These are phyloP conservation scores for Leuciscus idus DNA, from an alignment of 2,113 vertebrate genomes.

Conservation along the genomic window DNA sequence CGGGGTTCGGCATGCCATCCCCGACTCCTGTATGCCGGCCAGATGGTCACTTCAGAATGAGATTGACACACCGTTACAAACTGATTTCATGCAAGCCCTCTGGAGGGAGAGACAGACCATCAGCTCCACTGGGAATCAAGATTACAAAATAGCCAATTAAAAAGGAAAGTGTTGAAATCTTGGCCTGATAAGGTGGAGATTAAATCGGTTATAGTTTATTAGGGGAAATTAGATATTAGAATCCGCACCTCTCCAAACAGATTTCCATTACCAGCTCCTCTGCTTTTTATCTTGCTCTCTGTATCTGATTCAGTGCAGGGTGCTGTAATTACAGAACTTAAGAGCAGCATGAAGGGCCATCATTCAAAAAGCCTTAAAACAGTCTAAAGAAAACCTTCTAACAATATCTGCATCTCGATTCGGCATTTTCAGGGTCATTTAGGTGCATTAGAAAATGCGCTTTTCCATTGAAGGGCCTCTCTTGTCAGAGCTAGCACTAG, in stretches of 20 bases:
- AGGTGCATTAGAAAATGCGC: background rate
- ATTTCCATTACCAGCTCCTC: conserved; percentile 78
- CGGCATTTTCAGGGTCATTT: background rate
- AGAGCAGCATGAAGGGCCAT: conserved; percentile 74
- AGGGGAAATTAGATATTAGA: conserved; percentile 84
- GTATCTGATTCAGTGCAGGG: conserved; percentile 74
- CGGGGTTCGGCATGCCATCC: conserved; percentile 83
- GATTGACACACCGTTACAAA: conserved; percentile 98
- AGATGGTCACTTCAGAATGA: conserved; percentile 97
- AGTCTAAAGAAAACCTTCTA: background rate
- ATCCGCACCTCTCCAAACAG: conserved; percentile 80
- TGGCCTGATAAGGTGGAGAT: conserved; percentile 86
- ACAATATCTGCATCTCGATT: background rate
- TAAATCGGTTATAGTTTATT: conserved; percentile 87
- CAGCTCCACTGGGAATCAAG: conserved; percentile 96
- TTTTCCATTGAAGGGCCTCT: background rate
- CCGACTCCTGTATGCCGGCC: conserved; percentile 88
- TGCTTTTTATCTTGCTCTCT: conserved; percentile 74
- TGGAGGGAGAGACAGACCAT: conserved; percentile 89
- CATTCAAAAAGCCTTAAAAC: conserved; percentile 55
- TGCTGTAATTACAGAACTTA: conserved; percentile 77
- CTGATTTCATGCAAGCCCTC: conserved; percentile 97
- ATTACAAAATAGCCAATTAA: conserved; percentile 99
- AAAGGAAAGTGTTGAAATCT: conserved; percentile 92
- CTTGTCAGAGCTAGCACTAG: conserved; percentile 16